A percentile compares a stretch with the other conserved stretches of the same genome.
These are phyloP conservation scores for Capreolus pygargus DNA, from an alignment of 2,113 vertebrate species.

Conservation along the genomic window DNA sequence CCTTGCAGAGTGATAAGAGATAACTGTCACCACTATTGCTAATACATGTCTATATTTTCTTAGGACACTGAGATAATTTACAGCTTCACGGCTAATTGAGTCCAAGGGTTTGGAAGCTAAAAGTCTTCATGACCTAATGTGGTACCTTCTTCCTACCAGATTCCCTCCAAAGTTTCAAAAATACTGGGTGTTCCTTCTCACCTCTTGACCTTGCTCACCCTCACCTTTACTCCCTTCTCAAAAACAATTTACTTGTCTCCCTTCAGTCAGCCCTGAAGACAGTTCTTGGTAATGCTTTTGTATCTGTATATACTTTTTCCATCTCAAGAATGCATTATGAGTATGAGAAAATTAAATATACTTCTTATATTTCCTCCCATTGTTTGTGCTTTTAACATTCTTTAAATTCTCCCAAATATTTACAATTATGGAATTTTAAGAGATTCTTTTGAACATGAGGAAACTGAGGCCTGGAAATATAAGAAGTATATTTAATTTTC, in stretches of 20 bases:
- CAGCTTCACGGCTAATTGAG: not conserved
- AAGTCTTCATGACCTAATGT: not conserved
- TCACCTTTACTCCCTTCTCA: not conserved
- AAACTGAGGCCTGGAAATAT: not conserved
- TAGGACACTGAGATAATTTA: not conserved
- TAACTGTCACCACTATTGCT: rapidly evolving
- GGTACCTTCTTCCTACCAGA: not conserved
- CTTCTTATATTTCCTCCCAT: not conserved
- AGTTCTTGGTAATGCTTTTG: not conserved
- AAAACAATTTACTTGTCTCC: not conserved
- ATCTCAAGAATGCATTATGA: not conserved
- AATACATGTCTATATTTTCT: not conserved
- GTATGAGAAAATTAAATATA: not conserved
- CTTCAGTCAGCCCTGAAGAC: not conserved
- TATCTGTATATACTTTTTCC: not conserved
- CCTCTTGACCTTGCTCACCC: not conserved
- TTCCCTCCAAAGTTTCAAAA: not conserved
- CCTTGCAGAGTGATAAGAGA: not conserved
- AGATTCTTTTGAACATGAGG: not conserved
- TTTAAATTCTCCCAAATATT: not conserved
- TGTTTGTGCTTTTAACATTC: not conserved
- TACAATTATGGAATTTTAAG: not conserved
- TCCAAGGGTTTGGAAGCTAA: not conserved
- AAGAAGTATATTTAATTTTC: not conserved
- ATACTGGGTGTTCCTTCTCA: not conserved